Conservation (phyloP, 2,113 vertebrate genomes). For the Numenius arquata region DNA sequence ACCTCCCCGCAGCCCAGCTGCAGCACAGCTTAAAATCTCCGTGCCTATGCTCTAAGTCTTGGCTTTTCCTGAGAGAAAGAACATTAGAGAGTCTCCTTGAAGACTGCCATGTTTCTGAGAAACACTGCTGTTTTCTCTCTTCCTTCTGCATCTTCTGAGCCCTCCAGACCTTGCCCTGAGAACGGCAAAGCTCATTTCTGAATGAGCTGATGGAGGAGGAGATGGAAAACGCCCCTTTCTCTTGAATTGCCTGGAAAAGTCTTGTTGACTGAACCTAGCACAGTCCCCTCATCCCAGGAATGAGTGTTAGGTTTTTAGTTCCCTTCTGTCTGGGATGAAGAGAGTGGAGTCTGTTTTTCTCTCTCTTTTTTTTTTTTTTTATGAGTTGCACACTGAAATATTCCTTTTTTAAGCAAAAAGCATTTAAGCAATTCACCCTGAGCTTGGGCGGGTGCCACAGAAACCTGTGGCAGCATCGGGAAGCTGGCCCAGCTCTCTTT, state of each 20-base stretch:
- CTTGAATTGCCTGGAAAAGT: background rate
- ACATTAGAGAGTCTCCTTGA: background rate
- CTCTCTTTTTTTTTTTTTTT: background rate
- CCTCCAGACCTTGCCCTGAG: background rate
- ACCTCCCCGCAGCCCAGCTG: fast-evolving
- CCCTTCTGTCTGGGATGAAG: background rate
- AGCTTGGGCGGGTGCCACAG: background rate
- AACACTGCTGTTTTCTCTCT: background rate
- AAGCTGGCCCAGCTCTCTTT: background rate
- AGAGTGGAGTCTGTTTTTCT: background rate
- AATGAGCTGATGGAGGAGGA: background rate
- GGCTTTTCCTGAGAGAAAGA: background rate
- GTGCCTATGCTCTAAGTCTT: background rate
- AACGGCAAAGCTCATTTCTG: background rate
- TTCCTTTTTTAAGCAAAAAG: background rate
- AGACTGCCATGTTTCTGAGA: background rate
- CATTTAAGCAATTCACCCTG: background rate
- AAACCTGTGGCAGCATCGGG: background rate
- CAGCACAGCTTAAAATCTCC: background rate
- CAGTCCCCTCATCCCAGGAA: background rate
- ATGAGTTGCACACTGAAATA: background rate
- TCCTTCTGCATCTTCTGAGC: background rate
- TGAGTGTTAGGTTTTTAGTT: background rate
- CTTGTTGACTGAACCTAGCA: background rate
- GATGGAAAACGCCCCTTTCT: background rate